Evolutionary conservation across 2,888 invertebrate genomes (phyloP).

Genomic region (Heterodera filipjevi): DNA sequence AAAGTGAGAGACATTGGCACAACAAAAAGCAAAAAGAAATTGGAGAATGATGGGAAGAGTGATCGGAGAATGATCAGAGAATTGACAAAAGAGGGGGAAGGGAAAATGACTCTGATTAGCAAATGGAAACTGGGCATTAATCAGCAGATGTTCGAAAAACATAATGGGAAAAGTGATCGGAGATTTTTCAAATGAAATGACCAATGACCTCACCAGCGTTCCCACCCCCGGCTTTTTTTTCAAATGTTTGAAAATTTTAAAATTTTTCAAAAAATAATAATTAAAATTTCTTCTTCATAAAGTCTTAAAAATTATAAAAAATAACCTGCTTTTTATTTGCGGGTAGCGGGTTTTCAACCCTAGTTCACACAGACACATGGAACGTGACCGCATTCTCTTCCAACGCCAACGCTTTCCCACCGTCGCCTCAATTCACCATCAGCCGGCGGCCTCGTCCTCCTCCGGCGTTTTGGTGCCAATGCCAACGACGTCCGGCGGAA

Average conservation of each 20-base stretch:
- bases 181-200: too few relatives aligned
- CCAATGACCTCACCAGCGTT: too few relatives aligned
- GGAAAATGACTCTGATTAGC: background rate
- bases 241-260: too few relatives aligned
- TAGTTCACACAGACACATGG: constrained; percentile 23
- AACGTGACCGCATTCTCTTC: constrained; percentile 34
- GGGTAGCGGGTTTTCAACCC: too few relatives aligned
- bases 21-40: too few relatives aligned
- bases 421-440: constrained; percentile 28
- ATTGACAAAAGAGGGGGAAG: background rate
- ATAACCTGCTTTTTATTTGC: background rate
- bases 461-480: constrained; percentile 9
- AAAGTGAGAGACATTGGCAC: too few relatives aligned
- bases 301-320: background rate
- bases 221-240: too few relatives aligned
- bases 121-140: too few relatives aligned
- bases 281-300: background rate
- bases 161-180: too few relatives aligned
- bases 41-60: background rate
- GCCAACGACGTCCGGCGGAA: background rate
- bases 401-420: constrained; percentile 35
- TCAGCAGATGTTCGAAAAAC: too few relatives aligned
- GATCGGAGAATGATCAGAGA: background rate
- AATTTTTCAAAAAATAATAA: too few relatives aligned
- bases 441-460: constrained; percentile 6